A percentile compares a stretch with the other conserved stretches of the same genome.
Evolutionary conservation across 2,888 invertebrate genomes (phyloP).

Genomic region (Uropetala carovei): DNA sequence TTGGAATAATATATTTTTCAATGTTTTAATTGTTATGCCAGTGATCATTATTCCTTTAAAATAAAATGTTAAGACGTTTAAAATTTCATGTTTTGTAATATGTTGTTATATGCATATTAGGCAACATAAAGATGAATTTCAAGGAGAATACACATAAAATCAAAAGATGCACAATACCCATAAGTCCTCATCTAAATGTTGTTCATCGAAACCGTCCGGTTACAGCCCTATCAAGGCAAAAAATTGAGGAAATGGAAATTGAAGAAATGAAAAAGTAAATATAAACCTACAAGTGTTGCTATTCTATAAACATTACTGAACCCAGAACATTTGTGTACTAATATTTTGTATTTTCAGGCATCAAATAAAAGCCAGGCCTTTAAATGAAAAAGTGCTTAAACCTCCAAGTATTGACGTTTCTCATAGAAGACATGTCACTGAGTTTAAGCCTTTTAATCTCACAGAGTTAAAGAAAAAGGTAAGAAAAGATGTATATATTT

Average conservation of each 20-base stretch:
- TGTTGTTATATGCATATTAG: background rate
- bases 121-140: background rate
- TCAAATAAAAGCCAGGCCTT: conserved; percentile 25
- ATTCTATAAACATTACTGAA: background rate
- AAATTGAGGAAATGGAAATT: conserved; percentile 42
- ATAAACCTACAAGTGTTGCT: background rate
- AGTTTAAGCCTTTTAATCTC: conserved; percentile 36
- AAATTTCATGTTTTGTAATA: background rate
- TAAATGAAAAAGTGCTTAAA: conserved; percentile 35
- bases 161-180: background rate
- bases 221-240: conserved; percentile 4
- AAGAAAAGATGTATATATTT: background rate
- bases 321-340: background rate
- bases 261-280: conserved; percentile 55
- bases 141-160: background rate
- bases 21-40: too few species aligned
- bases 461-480: conserved; percentile 35
- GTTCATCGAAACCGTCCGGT: background rate
- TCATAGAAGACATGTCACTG: conserved; percentile 23
- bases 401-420: background rate
- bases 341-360: conserved; percentile 19
- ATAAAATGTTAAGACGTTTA: too few species aligned
- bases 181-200: conserved; percentile 37
- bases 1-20: too few species aligned
- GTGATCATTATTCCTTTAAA: too few species aligned